Evolutionary conservation across 2,113 vertebrate species (phyloP).

Genomic region (Oreotrochilus melanogaster): DNA sequence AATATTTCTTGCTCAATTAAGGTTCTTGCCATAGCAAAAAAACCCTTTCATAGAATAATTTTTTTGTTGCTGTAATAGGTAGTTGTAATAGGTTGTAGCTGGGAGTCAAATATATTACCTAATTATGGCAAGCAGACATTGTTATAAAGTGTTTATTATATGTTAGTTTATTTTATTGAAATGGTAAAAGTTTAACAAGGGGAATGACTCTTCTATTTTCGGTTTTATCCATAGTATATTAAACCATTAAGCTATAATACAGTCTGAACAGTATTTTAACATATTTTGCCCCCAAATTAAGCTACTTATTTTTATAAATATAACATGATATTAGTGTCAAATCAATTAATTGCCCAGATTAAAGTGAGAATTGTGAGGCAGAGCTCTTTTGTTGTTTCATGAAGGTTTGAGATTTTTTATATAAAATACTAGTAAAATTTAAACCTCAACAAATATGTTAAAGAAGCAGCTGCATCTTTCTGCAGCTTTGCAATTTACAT

Average conservation of each 20-base stretch:
- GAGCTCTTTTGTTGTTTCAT: background rate
- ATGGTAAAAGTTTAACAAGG: background rate
- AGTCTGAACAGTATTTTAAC: background rate
- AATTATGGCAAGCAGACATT: background rate
- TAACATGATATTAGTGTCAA: background rate
- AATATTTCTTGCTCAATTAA: constrained; percentile 66
- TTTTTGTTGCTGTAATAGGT: background rate
- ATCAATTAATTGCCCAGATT: background rate
- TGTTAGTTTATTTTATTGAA: background rate
- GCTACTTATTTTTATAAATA: background rate
- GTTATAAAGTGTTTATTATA: background rate
- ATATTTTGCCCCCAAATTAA: background rate
- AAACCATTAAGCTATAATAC: background rate
- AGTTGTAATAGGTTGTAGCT: background rate
- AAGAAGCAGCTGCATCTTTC: background rate
- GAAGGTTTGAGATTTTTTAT: background rate
- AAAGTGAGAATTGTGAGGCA: background rate
- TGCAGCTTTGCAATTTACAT: background rate
- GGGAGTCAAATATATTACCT: background rate
- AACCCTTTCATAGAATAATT: constrained; percentile 7
- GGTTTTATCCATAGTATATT: background rate
- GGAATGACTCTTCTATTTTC: background rate
- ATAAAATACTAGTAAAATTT: background rate
- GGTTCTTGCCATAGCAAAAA: constrained; percentile 1
- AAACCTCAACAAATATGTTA: background rate